Evolutionary conservation across 2,797 vertebrate genomes (phyloP).

Genomic region (Pipistrellus nathusii): DNA sequence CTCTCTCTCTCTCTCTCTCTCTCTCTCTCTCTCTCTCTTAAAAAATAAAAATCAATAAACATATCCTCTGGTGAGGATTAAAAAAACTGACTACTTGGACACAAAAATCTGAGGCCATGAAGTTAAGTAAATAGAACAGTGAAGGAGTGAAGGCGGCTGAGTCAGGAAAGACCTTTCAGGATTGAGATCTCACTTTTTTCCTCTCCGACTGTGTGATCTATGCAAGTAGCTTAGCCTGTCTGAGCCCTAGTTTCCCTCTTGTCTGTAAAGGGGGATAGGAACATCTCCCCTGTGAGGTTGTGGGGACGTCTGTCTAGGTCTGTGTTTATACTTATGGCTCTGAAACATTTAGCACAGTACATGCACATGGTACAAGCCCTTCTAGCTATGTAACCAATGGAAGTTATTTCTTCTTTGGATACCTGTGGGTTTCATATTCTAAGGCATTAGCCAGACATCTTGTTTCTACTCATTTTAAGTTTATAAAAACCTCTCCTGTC

Average conservation of each 20-base stretch:
- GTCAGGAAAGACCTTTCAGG: background rate
- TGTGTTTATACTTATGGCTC: background rate
- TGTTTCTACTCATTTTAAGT: constrained; percentile 22
- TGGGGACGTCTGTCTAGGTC: background rate
- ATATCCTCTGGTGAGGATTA: background rate
- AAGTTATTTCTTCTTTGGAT: constrained; percentile 28
- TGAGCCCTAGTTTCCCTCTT: background rate
- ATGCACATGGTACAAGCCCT: background rate
- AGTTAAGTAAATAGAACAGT: background rate
- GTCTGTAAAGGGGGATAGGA: constrained; percentile 2
- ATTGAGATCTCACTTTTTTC: background rate
- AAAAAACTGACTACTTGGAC: background rate
- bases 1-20: background rate
- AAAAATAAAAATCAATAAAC: background rate
- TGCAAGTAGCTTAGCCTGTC: background rate
- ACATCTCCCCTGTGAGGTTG: background rate
- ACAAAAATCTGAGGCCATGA: background rate
- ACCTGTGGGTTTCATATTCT: background rate
- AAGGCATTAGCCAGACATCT: background rate
- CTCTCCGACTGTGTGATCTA: background rate
- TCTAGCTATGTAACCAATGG: background rate
- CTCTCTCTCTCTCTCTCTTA: background rate
- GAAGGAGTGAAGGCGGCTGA: background rate
- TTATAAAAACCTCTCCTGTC: background rate
- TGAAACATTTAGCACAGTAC: background rate